Percentiles rank a stretch among this genome's conserved stretches.
Conservation (phyloP, 2,888 invertebrate species). For the Epiblema foenella region DNA sequence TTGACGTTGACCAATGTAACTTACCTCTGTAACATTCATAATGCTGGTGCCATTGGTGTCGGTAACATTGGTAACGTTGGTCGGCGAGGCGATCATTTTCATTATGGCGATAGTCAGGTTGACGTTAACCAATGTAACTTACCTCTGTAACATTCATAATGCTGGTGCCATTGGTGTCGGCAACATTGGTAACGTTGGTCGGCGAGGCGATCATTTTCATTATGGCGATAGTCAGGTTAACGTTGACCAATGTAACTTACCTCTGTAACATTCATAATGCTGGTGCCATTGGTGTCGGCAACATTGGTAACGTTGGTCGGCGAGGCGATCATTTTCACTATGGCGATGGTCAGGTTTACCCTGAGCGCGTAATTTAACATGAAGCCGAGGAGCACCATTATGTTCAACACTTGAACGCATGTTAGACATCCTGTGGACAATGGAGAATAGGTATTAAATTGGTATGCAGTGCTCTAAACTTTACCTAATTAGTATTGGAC, state of each 20-base stretch:
- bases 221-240: neutral
- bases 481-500: too few relatives aligned
- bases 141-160: slow-evolving; percentile 76
- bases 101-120: neutral
- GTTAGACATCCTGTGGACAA: slow-evolving; percentile 87
- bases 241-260: slow-evolving; percentile 52
- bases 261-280: slow-evolving; percentile 73
- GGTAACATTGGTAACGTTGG: too few relatives aligned
- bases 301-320: slow-evolving; percentile 55
- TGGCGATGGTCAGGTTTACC: slow-evolving; percentile 94
- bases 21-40: too few relatives aligned
- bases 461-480: too few relatives aligned
- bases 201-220: neutral
- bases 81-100: neutral
- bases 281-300: slow-evolving; percentile 70
- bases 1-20: slow-evolving; percentile 87
- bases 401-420: slow-evolving; percentile 92
- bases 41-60: too few relatives aligned
- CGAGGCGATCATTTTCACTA: slow-evolving; percentile 90
- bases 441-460: neutral
- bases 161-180: slow-evolving; percentile 71
- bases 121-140: slow-evolving; percentile 43
- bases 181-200: slow-evolving; percentile 52
- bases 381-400: slow-evolving; percentile 94
- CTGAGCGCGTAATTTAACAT: slow-evolving; percentile 96